These are phyloP conservation scores for Zonitis immaculata DNA, from an alignment of 2,888 invertebrate genomes.

Conservation along the genomic window DNA sequence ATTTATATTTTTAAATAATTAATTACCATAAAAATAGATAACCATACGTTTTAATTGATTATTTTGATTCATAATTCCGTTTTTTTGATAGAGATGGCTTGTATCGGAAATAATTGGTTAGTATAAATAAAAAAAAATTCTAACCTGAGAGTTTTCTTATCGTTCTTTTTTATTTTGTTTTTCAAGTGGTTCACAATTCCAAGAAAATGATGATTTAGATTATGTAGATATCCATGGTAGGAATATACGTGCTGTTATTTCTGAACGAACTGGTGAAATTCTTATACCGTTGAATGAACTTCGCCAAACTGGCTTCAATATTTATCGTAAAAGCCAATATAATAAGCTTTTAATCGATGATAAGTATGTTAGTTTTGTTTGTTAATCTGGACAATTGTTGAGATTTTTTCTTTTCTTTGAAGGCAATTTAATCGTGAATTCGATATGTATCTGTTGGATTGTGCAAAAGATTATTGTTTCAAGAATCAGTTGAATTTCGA, in stretches of 20 bases:
- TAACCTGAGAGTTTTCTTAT: no score
- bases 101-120: no score
- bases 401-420: not conserved
- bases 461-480: constrained; percentile 11
- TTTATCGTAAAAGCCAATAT: constrained; percentile 12
- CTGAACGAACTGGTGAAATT: constrained; percentile 10
- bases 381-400: no score
- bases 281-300: constrained; percentile 10
- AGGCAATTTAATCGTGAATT: constrained; percentile 12
- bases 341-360: constrained; percentile 6
- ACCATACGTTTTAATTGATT: no score
- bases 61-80: no score
- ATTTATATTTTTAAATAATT: no score
- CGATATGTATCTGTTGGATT: constrained; percentile 4
- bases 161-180: no score
- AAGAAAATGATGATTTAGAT: not conserved
- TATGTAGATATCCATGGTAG: constrained; percentile 15
- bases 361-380: constrained; percentile 6
- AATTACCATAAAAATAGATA: no score
- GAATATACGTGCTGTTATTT: constrained; percentile 1
- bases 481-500: constrained; percentile 6
- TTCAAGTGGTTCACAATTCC: no score
- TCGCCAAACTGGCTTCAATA: constrained; percentile 8
- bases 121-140: no score
- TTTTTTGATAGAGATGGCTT: no score